These are phyloP conservation scores for Raja brachyura DNA, from an alignment of 2,113 vertebrate species.

Conservation along the genomic window DNA sequence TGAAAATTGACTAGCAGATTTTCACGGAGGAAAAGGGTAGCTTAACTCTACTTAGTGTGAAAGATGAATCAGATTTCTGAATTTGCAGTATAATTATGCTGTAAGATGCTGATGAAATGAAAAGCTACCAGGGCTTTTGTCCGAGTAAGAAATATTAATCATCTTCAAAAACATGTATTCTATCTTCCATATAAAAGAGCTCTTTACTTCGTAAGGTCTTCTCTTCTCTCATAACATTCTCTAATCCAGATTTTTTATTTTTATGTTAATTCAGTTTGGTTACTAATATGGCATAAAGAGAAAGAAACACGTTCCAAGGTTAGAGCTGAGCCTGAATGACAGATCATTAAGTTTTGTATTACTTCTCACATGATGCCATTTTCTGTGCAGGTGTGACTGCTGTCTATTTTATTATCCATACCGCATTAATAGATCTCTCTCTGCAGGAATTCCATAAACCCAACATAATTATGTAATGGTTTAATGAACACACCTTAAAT, in stretches of 20 bases:
- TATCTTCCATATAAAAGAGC: constrained; percentile 26
- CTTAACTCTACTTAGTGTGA: constrained; percentile 29
- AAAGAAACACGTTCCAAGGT: constrained; percentile 41
- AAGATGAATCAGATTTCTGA: constrained; percentile 31
- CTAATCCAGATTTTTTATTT: constrained; percentile 41
- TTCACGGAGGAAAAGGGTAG: neutral
- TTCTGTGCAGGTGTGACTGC: constrained; percentile 39
- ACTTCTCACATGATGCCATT: constrained; percentile 39
- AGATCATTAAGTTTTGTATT: constrained; percentile 41
- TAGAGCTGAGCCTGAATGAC: constrained; percentile 39
- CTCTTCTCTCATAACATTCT: constrained; percentile 13
- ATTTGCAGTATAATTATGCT: constrained; percentile 18
- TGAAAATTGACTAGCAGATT: neutral
- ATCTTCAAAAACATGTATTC: constrained; percentile 19
- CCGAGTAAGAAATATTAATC: constrained; percentile 36
- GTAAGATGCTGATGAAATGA: constrained; percentile 30
- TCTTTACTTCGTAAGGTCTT: constrained; percentile 13
- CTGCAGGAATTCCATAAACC: constrained; percentile 35
- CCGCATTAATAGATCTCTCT: constrained; percentile 37
- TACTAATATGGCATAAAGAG: constrained; percentile 42
- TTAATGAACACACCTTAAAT: constrained; percentile 39
- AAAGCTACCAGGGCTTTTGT: constrained; percentile 23
- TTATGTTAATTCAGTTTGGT: constrained; percentile 41
- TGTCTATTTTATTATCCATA: constrained; percentile 40
- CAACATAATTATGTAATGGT: constrained; percentile 40